A percentile compares a stretch with the other conserved stretches of the same genome.
Conservation (phyloP, 2,888 invertebrate genomes). For the Lissocephala sabroskyi region DNA sequence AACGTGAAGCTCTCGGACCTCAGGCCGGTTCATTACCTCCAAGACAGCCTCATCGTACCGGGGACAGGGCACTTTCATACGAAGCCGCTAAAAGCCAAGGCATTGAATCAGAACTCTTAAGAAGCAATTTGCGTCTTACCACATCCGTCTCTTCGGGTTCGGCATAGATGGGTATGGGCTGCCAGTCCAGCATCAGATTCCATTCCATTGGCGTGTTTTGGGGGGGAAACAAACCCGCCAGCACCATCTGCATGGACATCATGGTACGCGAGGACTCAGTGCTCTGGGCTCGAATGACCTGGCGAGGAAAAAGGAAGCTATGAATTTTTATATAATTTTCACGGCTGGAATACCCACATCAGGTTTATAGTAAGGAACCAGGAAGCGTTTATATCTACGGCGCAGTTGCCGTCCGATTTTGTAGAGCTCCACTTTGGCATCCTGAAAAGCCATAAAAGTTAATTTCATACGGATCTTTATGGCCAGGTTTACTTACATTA, state of each 20-base stretch:
- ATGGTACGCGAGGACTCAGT: constrained; percentile 83
- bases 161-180: constrained; percentile 82
- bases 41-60: constrained; percentile 75
- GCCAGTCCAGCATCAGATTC: constrained; percentile 80
- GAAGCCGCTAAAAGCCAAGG: constrained; percentile 70
- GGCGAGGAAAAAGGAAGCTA: not conserved
- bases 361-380: constrained; percentile 75
- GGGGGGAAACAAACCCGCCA: constrained; percentile 82
- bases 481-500: constrained; percentile 74
- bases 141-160: constrained; percentile 77
- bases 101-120: not conserved
- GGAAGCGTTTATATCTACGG: constrained; percentile 76
- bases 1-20: constrained; percentile 72
- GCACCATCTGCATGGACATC: constrained; percentile 79
- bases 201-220: constrained; percentile 74
- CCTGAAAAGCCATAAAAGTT: constrained; percentile 67
- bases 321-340: not conserved
- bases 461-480: constrained; percentile 4
- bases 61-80: constrained; percentile 77
- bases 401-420: constrained; percentile 78
- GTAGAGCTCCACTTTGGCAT: constrained; percentile 78
- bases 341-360: constrained; percentile 66
- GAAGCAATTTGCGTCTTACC: constrained; percentile 29
- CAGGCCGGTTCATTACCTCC: constrained; percentile 71
- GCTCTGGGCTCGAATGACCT: constrained; percentile 77